Evolutionary conservation across 2,797 vertebrate species (phyloP).

Genomic region (Siniperca undulata): DNA sequence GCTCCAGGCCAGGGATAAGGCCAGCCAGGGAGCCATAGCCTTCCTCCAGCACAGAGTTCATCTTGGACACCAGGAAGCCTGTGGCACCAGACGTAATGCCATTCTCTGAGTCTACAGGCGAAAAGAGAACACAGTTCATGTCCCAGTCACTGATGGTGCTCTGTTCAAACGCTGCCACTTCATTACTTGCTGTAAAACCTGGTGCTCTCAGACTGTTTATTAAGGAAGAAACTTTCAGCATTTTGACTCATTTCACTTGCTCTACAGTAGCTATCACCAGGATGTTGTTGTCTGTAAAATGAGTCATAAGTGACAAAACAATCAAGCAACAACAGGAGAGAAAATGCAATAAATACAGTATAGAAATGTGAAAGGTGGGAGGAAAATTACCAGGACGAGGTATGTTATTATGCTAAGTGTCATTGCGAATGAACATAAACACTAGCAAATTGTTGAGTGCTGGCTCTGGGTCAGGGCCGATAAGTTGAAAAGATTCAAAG

Average conservation of each 20-base stretch:
- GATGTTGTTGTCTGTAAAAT: background rate
- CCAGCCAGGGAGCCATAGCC: conserved; percentile 91
- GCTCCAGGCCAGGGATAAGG: conserved; percentile 94
- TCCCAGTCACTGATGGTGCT: background rate
- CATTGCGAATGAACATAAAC: background rate
- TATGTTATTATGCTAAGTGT: background rate
- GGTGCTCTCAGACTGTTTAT: background rate
- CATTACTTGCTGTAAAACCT: background rate
- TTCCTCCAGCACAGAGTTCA: conserved; percentile 85
- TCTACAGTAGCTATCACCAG: background rate
- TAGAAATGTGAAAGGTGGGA: background rate
- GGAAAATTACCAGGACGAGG: background rate
- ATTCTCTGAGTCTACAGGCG: conserved; percentile 88
- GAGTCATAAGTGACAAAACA: background rate
- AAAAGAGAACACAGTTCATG: background rate
- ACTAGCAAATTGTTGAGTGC: background rate
- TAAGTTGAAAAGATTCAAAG: background rate
- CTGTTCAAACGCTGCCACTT: background rate
- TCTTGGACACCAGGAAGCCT: conserved; percentile 92
- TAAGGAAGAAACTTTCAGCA: background rate
- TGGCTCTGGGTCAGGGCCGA: background rate
- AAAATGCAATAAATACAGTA: background rate
- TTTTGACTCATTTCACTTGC: background rate
- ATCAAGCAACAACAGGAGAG: background rate
- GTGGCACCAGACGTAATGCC: conserved; percentile 89